These are phyloP conservation scores for Cisticola juncidis DNA, from an alignment of 2,113 vertebrate genomes.

Conservation along the genomic window DNA sequence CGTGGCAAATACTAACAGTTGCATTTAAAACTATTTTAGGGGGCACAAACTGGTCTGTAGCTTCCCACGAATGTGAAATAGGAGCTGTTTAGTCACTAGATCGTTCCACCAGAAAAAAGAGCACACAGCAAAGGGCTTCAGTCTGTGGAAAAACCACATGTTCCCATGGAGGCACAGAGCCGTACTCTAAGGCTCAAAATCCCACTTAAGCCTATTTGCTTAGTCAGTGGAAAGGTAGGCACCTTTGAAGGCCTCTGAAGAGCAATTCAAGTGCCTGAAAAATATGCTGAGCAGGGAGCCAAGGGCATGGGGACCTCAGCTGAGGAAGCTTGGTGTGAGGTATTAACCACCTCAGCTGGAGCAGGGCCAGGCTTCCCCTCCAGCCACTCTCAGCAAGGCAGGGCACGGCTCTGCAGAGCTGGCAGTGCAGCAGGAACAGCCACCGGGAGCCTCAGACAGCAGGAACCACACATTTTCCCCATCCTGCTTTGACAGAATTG, in stretches of 20 bases:
- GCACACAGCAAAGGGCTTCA: background rate
- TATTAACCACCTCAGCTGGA: background rate
- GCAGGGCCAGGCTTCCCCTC: background rate
- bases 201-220: conserved; percentile 19
- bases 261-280: background rate
- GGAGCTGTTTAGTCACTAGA: background rate
- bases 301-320: background rate
- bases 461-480: background rate
- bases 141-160: background rate
- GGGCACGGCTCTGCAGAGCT: background rate
- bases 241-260: conserved; percentile 12
- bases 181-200: background rate
- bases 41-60: background rate
- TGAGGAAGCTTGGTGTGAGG: background rate
- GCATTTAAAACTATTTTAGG: background rate
- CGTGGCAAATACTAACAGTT: background rate
- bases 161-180: background rate
- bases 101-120: background rate
- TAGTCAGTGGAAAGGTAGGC: conserved; percentile 14
- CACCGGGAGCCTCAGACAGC: accelerated
- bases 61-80: background rate
- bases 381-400: background rate
- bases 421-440: background rate
- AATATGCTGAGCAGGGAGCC: background rate
- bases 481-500: conserved; percentile 21